Percentiles rank a stretch among this genome's conserved stretches.
Evolutionary conservation across 35 echinoderm and acorn worm genomes (phyloP).

Genomic region (Apostichopus parvimensis): DNA sequence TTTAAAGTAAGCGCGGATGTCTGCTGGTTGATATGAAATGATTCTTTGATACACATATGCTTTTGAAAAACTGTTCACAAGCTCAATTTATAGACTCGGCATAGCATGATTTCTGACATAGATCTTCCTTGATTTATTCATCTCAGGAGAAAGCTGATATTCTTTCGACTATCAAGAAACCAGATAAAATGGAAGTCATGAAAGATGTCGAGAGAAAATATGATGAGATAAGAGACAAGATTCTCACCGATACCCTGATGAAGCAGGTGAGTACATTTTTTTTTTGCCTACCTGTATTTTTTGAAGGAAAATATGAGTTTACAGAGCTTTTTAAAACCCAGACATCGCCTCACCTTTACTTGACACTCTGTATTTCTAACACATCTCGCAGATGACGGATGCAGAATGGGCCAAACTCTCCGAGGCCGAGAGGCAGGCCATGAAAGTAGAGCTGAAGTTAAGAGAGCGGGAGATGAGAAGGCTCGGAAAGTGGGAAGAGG

Average conservation of each 20-base stretch:
- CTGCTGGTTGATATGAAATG: too few relatives aligned
- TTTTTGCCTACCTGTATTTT: neutral
- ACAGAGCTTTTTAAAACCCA: neutral
- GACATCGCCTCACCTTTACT: neutral
- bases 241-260: conserved; percentile 72
- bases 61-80: too few relatives aligned
- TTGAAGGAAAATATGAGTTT: neutral
- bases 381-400: conserved; percentile 25
- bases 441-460: conserved; percentile 73
- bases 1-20: too few relatives aligned
- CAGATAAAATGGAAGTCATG: conserved; percentile 44
- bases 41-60: too few relatives aligned
- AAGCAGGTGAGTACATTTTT: conserved; percentile 41
- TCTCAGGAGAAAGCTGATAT: conserved; percentile 34
- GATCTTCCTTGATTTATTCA: too few relatives aligned
- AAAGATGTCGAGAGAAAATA: conserved; percentile 79
- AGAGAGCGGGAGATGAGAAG: conserved; percentile 78
- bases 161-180: conserved; percentile 33
- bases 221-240: conserved; percentile 88
- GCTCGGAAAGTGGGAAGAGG: conserved; percentile 86
- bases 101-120: too few relatives aligned
- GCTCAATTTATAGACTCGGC: too few relatives aligned
- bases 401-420: conserved; percentile 73
- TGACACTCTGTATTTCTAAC: neutral
- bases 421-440: conserved; percentile 68